Base-by-base conservation (phyloP, 2,113 vertebrate genomes). In the Pedetes capensis region DNA sequence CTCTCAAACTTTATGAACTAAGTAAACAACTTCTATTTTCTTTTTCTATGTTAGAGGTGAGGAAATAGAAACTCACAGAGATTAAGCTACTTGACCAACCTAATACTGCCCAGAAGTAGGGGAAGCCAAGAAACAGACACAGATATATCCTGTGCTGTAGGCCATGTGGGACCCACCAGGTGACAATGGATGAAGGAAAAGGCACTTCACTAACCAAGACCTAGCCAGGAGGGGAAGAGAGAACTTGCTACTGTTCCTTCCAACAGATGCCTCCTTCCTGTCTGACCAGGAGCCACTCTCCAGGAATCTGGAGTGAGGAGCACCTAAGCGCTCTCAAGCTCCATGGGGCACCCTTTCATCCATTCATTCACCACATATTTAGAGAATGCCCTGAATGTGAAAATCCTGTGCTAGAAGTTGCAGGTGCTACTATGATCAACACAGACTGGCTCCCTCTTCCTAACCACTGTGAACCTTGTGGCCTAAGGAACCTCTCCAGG, bases 1-100 rank as follows among this genome's bases (percentile, higher is more conserved):
- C 51, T 82, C n/a, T 59, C 76, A 88, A 78, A 78, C 34, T 37
- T 63, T 32, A 71, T 55, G 23, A 91, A 49, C 55, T 10, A 83
- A 61, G 63, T 27, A 39, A n/a, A 74, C 32, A 71, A 72, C 11
- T 14, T 32, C 11, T 32, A 75, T 79, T 63, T n/a, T n/a, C n/a
- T n/a, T n/a, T 47, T 25, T 47, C 86, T 49, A 23, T 20, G 12
- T 59, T 64, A 82, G 59, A 69, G 16, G 55, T 49, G 34, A 92
- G 34, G 8, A 89, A 87, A 84, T 44, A 61, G 23, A 95, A 66
- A 49, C 37, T 82, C 68, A 37, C 12, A 10, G 47, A 76, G 51
- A 29, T 25, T 64, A 55, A 71, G 42, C 32, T 17, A 34, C 42
- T 61, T 42, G 47, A 66, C 55, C 63, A 89, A 22, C 37, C 1